Evolutionary conservation across 2,797 vertebrate genomes (phyloP).

Genomic region (Rhinichthys osculus): DNA sequence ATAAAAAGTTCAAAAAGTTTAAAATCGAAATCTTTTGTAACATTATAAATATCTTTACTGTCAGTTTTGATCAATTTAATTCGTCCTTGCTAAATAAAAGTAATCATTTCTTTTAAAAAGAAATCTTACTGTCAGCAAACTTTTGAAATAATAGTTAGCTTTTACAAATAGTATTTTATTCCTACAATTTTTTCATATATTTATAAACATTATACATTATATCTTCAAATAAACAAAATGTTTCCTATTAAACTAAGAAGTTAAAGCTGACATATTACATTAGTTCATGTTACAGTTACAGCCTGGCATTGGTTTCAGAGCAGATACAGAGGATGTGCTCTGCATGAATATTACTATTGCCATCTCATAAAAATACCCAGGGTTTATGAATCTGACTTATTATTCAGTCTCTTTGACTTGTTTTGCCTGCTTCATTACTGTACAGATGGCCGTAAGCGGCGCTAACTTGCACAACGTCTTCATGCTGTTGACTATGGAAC

Average conservation of each 20-base stretch:
- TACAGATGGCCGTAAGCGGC: slow-evolving; percentile 95
- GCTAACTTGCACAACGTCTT: slow-evolving; percentile 97
- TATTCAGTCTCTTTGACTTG: neutral
- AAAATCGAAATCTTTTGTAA: neutral
- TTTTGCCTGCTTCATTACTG: neutral
- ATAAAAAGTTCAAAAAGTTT: neutral
- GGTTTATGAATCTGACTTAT: neutral
- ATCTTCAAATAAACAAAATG: neutral
- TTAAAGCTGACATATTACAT: neutral
- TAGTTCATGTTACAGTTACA: too few species aligned
- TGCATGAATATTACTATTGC: neutral
- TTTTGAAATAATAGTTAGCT: neutral
- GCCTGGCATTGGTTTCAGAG: neutral
- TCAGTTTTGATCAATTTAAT: neutral
- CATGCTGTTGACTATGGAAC: slow-evolving; percentile 96
- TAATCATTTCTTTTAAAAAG: neutral
- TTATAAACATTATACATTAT: neutral
- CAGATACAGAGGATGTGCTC: neutral
- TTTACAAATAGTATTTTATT: neutral
- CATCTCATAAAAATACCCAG: neutral
- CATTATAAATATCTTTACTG: neutral
- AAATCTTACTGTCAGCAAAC: neutral
- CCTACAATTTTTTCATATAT: neutral
- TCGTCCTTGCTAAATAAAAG: neutral
- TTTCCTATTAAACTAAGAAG: neutral